Base-by-base conservation (phyloP, 2,113 vertebrate genomes). In the Helogale parvula region DNA sequence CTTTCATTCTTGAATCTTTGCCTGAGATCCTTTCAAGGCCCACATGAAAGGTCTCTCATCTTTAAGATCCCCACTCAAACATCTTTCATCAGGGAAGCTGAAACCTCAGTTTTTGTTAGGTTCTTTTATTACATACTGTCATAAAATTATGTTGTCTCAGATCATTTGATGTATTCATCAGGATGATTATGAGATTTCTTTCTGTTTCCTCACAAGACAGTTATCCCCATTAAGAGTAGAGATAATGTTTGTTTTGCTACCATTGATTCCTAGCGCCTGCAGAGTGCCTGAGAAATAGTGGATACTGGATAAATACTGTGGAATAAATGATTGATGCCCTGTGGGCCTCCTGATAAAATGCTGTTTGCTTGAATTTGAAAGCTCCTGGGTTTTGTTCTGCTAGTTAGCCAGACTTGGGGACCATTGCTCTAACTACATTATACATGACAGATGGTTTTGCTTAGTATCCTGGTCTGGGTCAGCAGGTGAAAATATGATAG, bases 81-180 rank as follows among this genome's bases (percentile, higher is more conserved):
- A 69, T 80, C 35, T 31, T 88, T 94, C 77, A 79, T 71, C 21
- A 91, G 79, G 31, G 38, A 92, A 94, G 47, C 9, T n/a, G 4
- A 13, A 97, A 92, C 14, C n/a, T 89, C 63, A 41, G 83, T 83
- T 95, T 92, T 60, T 31, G 23, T 85, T 92, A n/a, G 54, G 7
- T 84, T 96, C 47, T 16, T 81, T 74, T 41, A 66, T 89, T 89
- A 52, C 15, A 57, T 72, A 21, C 0, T 14, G 10, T 77, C 33
- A 69, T 25, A 94, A 69, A 83, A 54, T 63, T 60, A 23, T 88
- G n/a, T 54, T 92, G n/a, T 83, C 92, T 52, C 12, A 50, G 27
- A 66, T 57, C 13, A 41, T 16, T 84, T 84, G 81, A 90, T 71
- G 69, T 87, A 47, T 71, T 94, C 29, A 88, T 69, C 23, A 38